A percentile compares a stretch with the other conserved stretches of the same genome.
Conservation (phyloP, 2,888 invertebrate species). For the Horisme vitalbata region DNA sequence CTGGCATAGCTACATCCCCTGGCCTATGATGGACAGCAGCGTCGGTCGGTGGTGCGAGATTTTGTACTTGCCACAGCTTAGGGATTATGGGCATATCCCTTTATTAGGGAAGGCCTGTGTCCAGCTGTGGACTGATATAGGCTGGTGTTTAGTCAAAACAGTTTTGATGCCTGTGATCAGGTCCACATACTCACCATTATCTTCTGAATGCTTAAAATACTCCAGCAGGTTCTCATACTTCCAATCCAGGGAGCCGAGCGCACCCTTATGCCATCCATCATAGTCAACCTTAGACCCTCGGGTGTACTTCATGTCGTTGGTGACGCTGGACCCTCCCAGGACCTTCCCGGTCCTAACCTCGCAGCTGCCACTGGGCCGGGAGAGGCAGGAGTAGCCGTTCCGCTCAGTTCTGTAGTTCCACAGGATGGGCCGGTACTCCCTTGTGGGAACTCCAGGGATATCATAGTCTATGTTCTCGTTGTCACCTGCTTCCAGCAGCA, state of each 20-base stretch:
- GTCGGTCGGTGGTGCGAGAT: too few relatives aligned
- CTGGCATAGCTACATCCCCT: too few relatives aligned
- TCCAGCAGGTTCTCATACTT: slow-evolving; percentile 71
- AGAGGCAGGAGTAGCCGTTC: slow-evolving; percentile 71
- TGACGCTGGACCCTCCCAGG: slow-evolving; percentile 73
- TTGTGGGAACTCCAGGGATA: slow-evolving; percentile 71
- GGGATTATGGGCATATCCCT: too few relatives aligned
- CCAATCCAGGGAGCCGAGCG: slow-evolving; percentile 68
- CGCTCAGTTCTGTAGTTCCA: slow-evolving; percentile 75
- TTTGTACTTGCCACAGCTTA: too few relatives aligned
- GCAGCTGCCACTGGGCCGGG: slow-evolving; percentile 69
- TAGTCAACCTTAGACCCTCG: slow-evolving; percentile 72
- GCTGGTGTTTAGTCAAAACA: too few relatives aligned
- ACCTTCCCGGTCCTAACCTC: slow-evolving; percentile 74
- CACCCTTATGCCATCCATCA: slow-evolving; percentile 65
- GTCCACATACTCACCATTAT: slow-evolving; percentile 66
- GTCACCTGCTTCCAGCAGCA: slow-evolving; percentile 69
- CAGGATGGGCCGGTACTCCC: slow-evolving; percentile 65
- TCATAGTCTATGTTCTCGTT: slow-evolving; percentile 75
- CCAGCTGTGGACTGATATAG: too few relatives aligned
- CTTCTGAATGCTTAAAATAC: slow-evolving; percentile 71
- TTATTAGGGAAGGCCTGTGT: too few relatives aligned
- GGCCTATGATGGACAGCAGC: too few relatives aligned
- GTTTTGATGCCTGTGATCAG: not conserved
- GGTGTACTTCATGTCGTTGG: slow-evolving; percentile 76